Percentiles rank a stretch among this genome's conserved stretches.
phyloP scores from a whole-genome alignment of 2,797 vertebrate species.

The Epinephelus awoara region DNA sequence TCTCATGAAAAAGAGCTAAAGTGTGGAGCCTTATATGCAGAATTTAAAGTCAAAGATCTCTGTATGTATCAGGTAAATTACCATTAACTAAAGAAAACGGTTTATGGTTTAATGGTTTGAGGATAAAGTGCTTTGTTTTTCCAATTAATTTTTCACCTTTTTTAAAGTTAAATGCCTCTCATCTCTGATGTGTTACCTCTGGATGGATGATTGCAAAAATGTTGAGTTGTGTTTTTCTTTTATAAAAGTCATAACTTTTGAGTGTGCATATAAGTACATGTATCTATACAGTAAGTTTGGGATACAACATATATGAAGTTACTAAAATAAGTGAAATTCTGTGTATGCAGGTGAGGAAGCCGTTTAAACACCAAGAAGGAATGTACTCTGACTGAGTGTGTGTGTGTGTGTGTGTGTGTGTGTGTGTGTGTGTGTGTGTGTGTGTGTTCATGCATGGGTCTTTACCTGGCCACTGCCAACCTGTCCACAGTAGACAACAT shows the following conservation, averaged over 20 bases:
- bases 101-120: not conserved
- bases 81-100: not conserved
- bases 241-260: not conserved
- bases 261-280: not conserved
- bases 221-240: not conserved
- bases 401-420: slow-evolving; percentile 6
- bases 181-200: not conserved
- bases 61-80: not conserved
- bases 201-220: not conserved
- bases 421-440: slow-evolving; percentile 7
- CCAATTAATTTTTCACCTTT: too few species aligned
- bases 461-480: slow-evolving; percentile 94
- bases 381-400: not conserved
- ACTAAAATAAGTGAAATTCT: not conserved
- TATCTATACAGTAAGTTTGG: not conserved
- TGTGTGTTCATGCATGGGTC: not conserved
- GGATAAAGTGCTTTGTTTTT: not conserved
- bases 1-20: not conserved
- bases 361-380: not conserved
- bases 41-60: not conserved
- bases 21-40: not conserved
- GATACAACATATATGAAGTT: not conserved
- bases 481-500: slow-evolving; percentile 93
- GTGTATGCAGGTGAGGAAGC: not conserved
- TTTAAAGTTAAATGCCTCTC: too few species aligned